Percentiles rank a stretch among this genome's conserved stretches.
These are phyloP conservation scores for Muraenolepis orangiensis DNA, from an alignment of 2,797 vertebrate genomes.

Conservation along the genomic window DNA sequence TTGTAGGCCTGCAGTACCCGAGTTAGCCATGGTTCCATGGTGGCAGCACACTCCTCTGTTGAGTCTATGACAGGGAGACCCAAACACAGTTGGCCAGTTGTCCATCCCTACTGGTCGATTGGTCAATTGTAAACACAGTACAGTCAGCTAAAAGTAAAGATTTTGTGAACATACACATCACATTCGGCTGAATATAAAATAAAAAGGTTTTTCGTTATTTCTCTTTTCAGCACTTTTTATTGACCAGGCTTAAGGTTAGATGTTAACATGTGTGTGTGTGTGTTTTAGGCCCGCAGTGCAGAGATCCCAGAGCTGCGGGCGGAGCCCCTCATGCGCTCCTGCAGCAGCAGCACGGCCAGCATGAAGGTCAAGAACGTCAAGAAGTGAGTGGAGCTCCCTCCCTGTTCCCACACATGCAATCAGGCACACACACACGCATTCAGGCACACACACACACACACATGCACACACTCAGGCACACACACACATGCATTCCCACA, in stretches of 20 bases:
- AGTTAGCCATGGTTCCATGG: background rate
- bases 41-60: background rate
- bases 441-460: slow-evolving; percentile 3
- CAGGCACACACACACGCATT: slow-evolving; percentile 2
- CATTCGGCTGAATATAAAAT: background rate
- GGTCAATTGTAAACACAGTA: too few relatives aligned
- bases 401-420: background rate
- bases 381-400: slow-evolving; percentile 80
- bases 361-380: slow-evolving; percentile 98
- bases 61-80: background rate
- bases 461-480: background rate
- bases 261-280: slow-evolving; percentile 14
- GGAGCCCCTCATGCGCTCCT: slow-evolving; percentile 85
- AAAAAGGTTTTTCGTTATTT: background rate
- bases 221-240: background rate
- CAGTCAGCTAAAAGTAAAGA: too few relatives aligned
- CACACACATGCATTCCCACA: background rate
- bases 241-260: background rate
- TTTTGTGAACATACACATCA: background rate
- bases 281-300: slow-evolving; percentile 87
- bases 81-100: background rate
- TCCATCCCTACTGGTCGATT: background rate
- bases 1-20: background rate
- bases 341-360: slow-evolving; percentile 91
- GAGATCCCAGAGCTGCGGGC: slow-evolving; percentile 88